Percentiles rank a stretch among this genome's conserved stretches.
phyloP scores from a whole-genome alignment of 1,140 invertebrate genomes.

The Leucophenga varia region DNA sequence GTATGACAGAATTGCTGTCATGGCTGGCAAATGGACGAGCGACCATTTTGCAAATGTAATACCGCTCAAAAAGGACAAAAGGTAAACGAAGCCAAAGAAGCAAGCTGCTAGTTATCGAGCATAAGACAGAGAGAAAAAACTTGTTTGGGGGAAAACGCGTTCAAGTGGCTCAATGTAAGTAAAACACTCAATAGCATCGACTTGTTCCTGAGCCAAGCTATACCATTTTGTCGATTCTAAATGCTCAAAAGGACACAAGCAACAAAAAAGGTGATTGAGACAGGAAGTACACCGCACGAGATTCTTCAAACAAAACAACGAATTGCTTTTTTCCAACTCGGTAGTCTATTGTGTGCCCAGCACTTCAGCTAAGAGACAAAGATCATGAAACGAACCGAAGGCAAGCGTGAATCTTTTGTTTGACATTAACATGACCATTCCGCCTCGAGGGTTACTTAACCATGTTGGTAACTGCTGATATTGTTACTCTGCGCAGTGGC shows the following conservation, averaged over 20 bases:
- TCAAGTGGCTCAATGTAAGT: no score
- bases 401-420: constrained; percentile 47
- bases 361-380: constrained; percentile 10
- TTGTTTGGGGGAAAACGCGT: constrained; percentile 27
- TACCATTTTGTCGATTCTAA: no score
- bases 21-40: constrained; percentile 35
- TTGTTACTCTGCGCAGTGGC: constrained; percentile 22
- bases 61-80: constrained; percentile 24
- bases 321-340: constrained; percentile 10
- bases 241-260: no score
- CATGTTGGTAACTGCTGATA: constrained; percentile 38
- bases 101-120: constrained; percentile 18
- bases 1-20: no score
- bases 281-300: no score
- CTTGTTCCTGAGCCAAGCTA: no score
- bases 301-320: no score
- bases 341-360: constrained; percentile 2
- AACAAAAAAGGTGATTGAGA: no score
- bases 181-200: no score
- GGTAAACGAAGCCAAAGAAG: constrained; percentile 36
- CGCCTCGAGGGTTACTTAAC: constrained; percentile 41
- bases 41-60: constrained; percentile 48
- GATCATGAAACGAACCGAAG: constrained; percentile 37
- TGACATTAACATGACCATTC: constrained; percentile 54
- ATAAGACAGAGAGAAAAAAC: constrained; percentile 25